These are phyloP conservation scores for Phaenicophaeus curvirostris DNA, from an alignment of 2,797 vertebrate genomes.

Conservation along the genomic window DNA sequence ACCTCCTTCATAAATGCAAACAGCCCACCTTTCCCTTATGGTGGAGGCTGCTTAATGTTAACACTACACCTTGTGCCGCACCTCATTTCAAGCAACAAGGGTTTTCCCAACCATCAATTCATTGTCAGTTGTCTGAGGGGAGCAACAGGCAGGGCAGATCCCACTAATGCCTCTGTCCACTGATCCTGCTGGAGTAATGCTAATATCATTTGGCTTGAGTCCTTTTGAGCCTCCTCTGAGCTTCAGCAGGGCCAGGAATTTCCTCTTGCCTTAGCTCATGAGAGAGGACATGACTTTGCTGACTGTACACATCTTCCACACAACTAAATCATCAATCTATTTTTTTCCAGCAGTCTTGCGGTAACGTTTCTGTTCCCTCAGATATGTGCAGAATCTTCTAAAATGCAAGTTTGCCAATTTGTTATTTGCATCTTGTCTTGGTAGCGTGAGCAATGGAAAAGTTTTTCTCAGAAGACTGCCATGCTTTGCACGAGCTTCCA, in stretches of 20 bases:
- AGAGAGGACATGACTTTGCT: background rate
- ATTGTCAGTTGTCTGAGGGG: background rate
- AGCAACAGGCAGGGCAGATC: background rate
- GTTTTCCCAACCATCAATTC: background rate
- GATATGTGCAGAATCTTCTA: background rate
- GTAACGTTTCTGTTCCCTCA: background rate
- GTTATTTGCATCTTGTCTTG: background rate
- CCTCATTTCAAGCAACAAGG: background rate
- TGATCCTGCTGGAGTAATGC: background rate
- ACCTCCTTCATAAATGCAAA: background rate
- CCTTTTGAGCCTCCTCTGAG: background rate
- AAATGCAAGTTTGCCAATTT: background rate
- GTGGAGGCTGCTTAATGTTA: background rate
- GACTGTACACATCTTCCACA: background rate
- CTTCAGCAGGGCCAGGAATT: background rate
- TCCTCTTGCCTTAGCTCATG: background rate
- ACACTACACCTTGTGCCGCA: background rate
- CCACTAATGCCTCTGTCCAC: background rate
- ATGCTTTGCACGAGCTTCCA: background rate
- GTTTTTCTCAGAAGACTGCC: slow-evolving; percentile 5
- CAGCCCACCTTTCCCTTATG: background rate
- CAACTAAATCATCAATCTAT: background rate
- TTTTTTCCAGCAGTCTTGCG: background rate
- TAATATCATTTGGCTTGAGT: rapidly evolving
- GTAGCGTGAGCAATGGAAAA: background rate